Evolutionary conservation across 2,888 invertebrate species (phyloP), one percentile per base, ranked within the genome.

Genomic region (Argyresthia goedartella): DNA sequence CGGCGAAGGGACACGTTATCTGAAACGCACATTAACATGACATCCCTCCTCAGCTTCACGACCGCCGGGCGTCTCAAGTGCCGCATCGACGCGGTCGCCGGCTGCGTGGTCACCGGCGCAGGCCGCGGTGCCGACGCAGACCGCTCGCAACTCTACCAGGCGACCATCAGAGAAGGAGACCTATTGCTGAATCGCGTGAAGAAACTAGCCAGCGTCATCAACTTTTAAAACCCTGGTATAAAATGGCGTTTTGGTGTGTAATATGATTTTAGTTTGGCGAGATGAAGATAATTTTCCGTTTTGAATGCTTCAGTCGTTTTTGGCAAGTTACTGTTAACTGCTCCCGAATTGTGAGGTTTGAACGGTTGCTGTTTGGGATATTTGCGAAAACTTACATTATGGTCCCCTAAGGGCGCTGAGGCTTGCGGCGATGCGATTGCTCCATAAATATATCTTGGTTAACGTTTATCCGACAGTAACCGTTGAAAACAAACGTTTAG

Each of bases 101-200:
- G 95, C 14, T 94, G 99, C 69, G 98, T 99, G 8, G 98, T 99
- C 80, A 99, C 99, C 11, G 87, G 87, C 51, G 76, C 86, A 35
- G 87, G 87, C 0, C 81, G 85, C 56, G 85, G 86, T 55, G 84
- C 84, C 1, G 88, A 87, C 61, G 84, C 88, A 7, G 88, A 88
- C 66, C 81, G 88, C 60, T 87, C 87, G 25, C 90, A 90, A 53
- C 89, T 93, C 58, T 99, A 99, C 86, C 99, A 99, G 87, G 95
- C 97, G 1, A 97, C 97, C 64, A 97, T 99, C 59, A 98, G 99
- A 71, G 98, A 99, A 77, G 99, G 99, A 8, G 99, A 99, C 82
- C 89, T 99, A 55, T 89, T 99, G 9, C 91, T 99, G 56, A 99
- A 99, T 80, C 91, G 99, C 69, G 96, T 99, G 64, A 99, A 99